A percentile compares a stretch with the other conserved stretches of the same genome.
phyloP scores from a whole-genome alignment of 2,888 invertebrate genomes.

The Pharmacophagus antenor region DNA sequence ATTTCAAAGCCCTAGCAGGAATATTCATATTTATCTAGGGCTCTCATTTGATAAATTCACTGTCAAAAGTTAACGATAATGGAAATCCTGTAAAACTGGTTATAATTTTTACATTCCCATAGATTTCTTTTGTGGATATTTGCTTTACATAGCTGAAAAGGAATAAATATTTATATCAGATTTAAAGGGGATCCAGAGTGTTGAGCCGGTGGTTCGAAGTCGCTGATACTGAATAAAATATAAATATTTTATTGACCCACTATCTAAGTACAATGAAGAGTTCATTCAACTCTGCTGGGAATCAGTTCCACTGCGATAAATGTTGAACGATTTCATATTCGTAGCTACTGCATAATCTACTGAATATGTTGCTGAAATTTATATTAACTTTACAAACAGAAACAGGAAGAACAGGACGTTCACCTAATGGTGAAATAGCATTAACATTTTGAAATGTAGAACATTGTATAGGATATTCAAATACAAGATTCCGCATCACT shows the following conservation, averaged over 20 bases:
- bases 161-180: neutral
- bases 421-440: neutral
- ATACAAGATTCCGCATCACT: neutral
- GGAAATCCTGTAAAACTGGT: conserved; percentile 31
- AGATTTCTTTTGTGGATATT: conserved; percentile 7
- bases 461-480: neutral
- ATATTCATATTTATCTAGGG: conserved; percentile 21
- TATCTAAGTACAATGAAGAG: too few species aligned
- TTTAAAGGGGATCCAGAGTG: conserved; percentile 3
- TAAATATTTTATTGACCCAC: conserved; percentile 15
- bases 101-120: conserved; percentile 26
- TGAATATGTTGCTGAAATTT: neutral
- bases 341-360: neutral
- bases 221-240: conserved; percentile 11
- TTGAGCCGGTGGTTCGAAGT: conserved; percentile 16
- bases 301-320: conserved; percentile 7
- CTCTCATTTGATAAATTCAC: conserved; percentile 30
- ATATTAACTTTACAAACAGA: neutral
- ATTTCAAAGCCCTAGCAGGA: too few species aligned
- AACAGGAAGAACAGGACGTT: neutral
- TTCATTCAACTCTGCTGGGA: conserved; percentile 14
- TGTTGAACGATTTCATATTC: conserved; percentile 3
- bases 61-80: conserved; percentile 28
- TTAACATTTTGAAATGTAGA: neutral
- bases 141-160: conserved; percentile 19